Conservation (phyloP, 2,797 vertebrate genomes). For the Thaleichthys pacificus region DNA sequence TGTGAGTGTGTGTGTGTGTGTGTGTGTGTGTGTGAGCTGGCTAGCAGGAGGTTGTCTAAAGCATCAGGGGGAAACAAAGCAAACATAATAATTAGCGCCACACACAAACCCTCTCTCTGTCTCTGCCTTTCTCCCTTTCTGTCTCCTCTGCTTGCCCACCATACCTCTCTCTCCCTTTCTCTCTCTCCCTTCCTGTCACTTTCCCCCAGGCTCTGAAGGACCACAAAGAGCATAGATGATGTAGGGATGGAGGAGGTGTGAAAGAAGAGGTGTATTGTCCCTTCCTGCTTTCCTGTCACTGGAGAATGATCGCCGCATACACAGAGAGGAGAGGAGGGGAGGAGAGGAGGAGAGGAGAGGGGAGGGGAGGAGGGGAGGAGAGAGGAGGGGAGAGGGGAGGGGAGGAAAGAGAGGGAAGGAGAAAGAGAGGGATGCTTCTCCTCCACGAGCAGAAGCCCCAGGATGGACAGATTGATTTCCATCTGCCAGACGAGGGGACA, state of each 20-base stretch:
- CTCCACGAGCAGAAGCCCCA: too few relatives aligned
- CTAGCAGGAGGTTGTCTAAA: background rate
- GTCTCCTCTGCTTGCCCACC: conserved; percentile 3
- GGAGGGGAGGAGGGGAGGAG: background rate
- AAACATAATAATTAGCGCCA: conserved; percentile 13
- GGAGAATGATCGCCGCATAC: too few relatives aligned
- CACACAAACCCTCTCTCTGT: conserved; percentile 43
- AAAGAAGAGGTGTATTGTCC: background rate
- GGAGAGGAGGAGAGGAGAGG: background rate
- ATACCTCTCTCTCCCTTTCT: background rate
- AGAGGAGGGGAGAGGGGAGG: background rate
- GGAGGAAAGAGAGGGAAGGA: background rate
- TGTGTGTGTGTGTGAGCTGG: conserved; percentile 1
- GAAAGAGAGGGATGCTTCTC: background rate
- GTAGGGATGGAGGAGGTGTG: background rate
- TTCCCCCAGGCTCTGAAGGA: background rate
- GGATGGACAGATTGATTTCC: background rate
- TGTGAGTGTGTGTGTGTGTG: conserved; percentile 4
- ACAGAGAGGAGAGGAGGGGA: background rate
- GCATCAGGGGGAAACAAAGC: conserved; percentile 11
- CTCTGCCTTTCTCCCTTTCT: conserved; percentile 25
- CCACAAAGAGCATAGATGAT: background rate
- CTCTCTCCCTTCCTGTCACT: conserved; percentile 1
- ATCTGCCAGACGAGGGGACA: conserved; percentile 11
- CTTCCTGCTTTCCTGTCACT: background rate